Base-by-base conservation (phyloP, 2,888 invertebrate species). In the Malachius bipustulatus region DNA sequence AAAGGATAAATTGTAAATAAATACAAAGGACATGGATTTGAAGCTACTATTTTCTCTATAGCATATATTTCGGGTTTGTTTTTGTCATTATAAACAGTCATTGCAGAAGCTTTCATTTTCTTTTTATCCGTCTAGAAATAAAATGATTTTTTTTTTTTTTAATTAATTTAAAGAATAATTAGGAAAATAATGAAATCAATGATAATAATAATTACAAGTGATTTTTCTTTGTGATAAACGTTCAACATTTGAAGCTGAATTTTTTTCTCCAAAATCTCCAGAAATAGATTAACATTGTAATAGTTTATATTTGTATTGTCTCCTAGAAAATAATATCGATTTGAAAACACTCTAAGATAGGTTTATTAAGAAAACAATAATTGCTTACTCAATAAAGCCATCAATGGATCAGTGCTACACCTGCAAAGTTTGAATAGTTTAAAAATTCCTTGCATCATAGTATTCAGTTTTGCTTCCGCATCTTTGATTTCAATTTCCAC, bases 241-340 rank as follows among this genome's bases (percentile, higher is more conserved):
- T 70, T 62, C 44, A 67, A 67, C 32, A 82, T 67, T 42, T 79
- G 69, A 47, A 81, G 77, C 16, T 70, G 69, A 10, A 80, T 75
- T 37, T 77, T 74, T 54, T 79, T 76, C 54, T 89, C 88, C 43
- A 91, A 72, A 27, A 87, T 76, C 45, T 82, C 82, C 49, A 90
- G 70, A 56, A 83, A 87, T 9, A 88, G 70, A 38, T 82, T 72
- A 1, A 82, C 82, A 63, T 89, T 91, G 48, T 76, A 73, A 34
- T 71, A 68, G 36, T 76, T 79, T 26, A 88, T 75, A 12, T 71
- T 71, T n/a, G 78, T 70, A 36, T 80, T 75, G 13, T 77, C 71
- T 29, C 83, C 68, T 55, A 29, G 16, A 47, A 45, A 11, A 38
- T 26, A 33, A 36, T 19, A 19, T 28, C 30, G 26, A 30, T 14